Evolutionary conservation across 53 echinoderm and acorn worm genomes (phyloP), one percentile per base, ranked within the genome.

Genomic region (Temnopleurus reevesii): DNA sequence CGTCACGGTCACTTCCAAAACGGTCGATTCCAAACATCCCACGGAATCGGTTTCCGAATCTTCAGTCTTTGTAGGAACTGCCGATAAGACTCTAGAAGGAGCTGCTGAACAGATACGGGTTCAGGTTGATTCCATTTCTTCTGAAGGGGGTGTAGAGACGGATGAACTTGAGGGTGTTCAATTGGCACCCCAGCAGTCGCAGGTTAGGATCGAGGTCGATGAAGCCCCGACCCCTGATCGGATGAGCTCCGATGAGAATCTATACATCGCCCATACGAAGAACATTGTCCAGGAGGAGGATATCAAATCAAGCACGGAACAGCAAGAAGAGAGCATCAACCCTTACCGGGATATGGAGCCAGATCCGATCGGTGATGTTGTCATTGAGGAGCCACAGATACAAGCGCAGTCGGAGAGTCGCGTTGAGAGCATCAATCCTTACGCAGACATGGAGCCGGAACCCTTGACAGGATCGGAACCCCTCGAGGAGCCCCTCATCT

Each of bases 41-140:
- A 90, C 96, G 1, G 95, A 95, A 45, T 94, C 94, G 43, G 94
- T 94, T 3, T 91, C 92, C 2, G 96, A 96, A 86, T 94, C 96
- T 4, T 94, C 93, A 19, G 92, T 96, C 53, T 96, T 93, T 89
- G 93, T 93, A n/a, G 96, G 92, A 31, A 46, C 86, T 5, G 90
- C 92, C 19, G 90, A 91, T 28, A 58, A 71, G 53, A 87, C 88
- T 49, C 88, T 87, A 5, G 88, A 87, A 47, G 53, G 38, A 33
- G 88, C 88, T 17, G 88, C 88, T 17, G 65, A 87, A 47, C 88
- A 87, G 71, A 87, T 87, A 4, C 65, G 88, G 88, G 88, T 87
- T 3, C 88, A 87, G 76, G 88, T 87, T 49, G 88, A 87, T 51
- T 87, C 88, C 53, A 87, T 87, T 53, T 87, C 88, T n/a, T 87